Percentiles rank a stretch among this genome's conserved stretches.
These are phyloP conservation scores for Dendrolimus kikuchii DNA, from an alignment of 1,140 invertebrate genomes.

Conservation along the genomic window DNA sequence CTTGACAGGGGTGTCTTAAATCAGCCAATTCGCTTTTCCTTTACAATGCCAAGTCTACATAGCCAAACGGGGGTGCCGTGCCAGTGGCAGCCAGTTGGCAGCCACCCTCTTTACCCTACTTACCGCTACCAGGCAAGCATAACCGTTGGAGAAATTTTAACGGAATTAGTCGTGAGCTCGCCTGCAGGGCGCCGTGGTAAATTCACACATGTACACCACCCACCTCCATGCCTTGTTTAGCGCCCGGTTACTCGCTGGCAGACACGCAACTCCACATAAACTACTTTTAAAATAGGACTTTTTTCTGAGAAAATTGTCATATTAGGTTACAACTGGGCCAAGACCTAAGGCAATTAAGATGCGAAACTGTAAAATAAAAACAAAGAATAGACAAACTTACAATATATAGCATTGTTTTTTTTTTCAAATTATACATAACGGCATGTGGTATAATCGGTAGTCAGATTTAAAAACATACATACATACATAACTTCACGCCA, in stretches of 20 bases:
- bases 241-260: conserved; percentile 50
- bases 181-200: conserved; percentile 36
- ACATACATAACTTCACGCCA: no score
- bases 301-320: not conserved
- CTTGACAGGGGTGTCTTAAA: no score
- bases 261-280: conserved; percentile 50
- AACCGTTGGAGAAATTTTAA: conserved; percentile 34
- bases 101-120: conserved; percentile 36
- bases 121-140: conserved; percentile 35
- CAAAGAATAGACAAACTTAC: no score
- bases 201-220: conserved; percentile 40
- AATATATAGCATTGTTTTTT: no score
- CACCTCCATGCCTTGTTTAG: conserved; percentile 53
- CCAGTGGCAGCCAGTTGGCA: conserved; percentile 22
- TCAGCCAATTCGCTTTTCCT: no score
- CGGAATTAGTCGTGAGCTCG: conserved; percentile 36
- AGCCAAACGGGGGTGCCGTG: conserved; percentile 20
- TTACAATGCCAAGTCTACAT: conserved; percentile 10
- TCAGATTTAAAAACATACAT: no score
- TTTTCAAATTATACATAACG: no score
- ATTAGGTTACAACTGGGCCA: no score
- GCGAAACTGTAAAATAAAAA: no score
- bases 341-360: no score
- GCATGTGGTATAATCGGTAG: no score
- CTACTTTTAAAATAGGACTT: not conserved